phyloP scores from a whole-genome alignment of 2,113 vertebrate genomes.

The Pipra filicauda region DNA sequence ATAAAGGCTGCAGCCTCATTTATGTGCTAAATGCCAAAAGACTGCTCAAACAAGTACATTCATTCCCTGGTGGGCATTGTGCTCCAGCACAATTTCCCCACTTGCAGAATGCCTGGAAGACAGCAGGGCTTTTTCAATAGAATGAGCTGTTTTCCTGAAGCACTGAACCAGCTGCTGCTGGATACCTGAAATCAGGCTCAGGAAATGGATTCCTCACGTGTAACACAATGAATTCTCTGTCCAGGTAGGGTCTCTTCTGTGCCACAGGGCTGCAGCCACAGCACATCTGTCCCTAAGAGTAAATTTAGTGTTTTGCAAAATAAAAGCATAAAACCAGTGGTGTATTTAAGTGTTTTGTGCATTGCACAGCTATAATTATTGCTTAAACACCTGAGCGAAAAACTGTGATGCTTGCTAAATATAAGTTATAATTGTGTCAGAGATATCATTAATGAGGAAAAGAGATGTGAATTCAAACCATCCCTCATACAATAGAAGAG shows the following conservation, averaged over 20 bases:
- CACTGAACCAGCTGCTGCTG: neutral
- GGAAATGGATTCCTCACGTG: neutral
- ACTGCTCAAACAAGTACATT: neutral
- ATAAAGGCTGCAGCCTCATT: neutral
- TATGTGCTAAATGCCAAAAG: neutral
- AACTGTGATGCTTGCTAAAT: neutral
- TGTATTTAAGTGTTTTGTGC: neutral
- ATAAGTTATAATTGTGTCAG: neutral
- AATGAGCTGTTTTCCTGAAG: neutral
- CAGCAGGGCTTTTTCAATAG: neutral
- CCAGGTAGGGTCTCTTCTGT: neutral
- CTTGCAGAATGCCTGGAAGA: neutral
- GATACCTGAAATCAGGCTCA: neutral
- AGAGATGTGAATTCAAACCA: neutral
- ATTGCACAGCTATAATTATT: neutral
- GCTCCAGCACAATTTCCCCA: neutral
- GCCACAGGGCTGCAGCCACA: neutral
- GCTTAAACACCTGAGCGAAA: neutral
- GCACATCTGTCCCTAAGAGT: neutral
- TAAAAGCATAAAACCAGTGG: neutral
- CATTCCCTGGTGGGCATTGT: neutral
- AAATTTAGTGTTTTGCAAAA: neutral
- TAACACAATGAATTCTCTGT: neutral
- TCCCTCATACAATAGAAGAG: rapidly evolving
- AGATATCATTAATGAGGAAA: neutral